Evolutionary conservation across 2,797 vertebrate species (phyloP), one percentile per base, ranked within the genome.

Genomic region (Selene dorsalis): DNA sequence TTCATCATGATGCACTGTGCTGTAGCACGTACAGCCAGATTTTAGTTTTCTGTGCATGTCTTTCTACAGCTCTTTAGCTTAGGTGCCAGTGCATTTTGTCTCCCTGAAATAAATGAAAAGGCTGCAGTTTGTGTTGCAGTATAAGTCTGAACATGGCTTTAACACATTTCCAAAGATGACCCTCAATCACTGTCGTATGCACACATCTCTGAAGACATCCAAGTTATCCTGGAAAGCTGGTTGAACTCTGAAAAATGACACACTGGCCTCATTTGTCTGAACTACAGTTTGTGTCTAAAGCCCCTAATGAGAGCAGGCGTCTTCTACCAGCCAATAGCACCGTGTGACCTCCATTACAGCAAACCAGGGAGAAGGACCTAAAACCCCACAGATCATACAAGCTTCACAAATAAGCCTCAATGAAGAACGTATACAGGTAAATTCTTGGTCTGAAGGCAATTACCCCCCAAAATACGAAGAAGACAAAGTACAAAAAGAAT

Each of bases 231-330:
- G 62, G 83, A 89, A 89, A 87, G 79, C 76, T 70, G 20, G 55
- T 81, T 62, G 56, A 84, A 84, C 66, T 74, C 50, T 65, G 59
- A 68, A 86, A 88, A 89, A 83, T 86, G 80, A 88, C 90, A 90
- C 86, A 89, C 75, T 83, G 73, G 85, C 87, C 88, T 85, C 70
- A 84, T 91, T 90, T 85, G 73, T 83, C 84, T 90, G 73, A 83
- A 88, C 73, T 72, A 75, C 68, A 75, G 74, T 83, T 71, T 77
- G 83, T 76, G 79, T 84, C 75, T 82, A 38, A 84, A 83, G 39
- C 62, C 84, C 57, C 71, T 80, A 77, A 89, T 85, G 76, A 85
- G 82, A 85, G 61, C 74, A 67, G 66, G 45, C 57, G 53, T 79
- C 68, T 79, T 87, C 64, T 60, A 58, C 74, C 38, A 73, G 71